These are phyloP conservation scores for Ophioninae sp. DNA, from an alignment of 2,888 invertebrate species.

Conservation along the genomic window DNA sequence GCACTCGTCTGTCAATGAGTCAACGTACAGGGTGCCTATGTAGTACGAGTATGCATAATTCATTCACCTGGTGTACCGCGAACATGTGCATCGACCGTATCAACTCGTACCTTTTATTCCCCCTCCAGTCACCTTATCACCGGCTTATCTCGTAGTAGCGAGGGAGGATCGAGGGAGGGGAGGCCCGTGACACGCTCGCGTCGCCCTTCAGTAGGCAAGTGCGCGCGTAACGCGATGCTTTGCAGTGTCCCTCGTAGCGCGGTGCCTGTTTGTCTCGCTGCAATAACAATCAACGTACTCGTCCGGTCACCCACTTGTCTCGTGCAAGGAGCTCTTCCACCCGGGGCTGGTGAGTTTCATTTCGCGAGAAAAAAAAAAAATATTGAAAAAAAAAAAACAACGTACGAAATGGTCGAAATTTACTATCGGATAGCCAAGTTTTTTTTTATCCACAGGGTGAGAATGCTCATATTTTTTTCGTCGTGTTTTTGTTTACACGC, in stretches of 20 bases:
- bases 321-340: slow-evolving; percentile 73
- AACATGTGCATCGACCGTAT: slow-evolving; percentile 58
- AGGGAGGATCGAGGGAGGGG: slow-evolving; percentile 53
- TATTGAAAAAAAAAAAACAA: not conserved
- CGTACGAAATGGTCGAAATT: too few species aligned
- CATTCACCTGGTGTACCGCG: slow-evolving; percentile 49
- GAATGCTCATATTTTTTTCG: too few species aligned
- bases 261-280: slow-evolving; percentile 69
- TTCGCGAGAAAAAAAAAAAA: not conserved
- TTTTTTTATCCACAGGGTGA: not conserved
- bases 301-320: slow-evolving; percentile 62
- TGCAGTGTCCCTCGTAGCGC: slow-evolving; percentile 72
- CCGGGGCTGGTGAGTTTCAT: slow-evolving; percentile 76
- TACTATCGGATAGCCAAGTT: not conserved
- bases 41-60: slow-evolving; percentile 51
- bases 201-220: slow-evolving; percentile 73
- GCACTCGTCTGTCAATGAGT: slow-evolving; percentile 8
- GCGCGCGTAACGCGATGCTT: slow-evolving; percentile 79
- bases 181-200: slow-evolving; percentile 62
- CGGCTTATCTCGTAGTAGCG: slow-evolving; percentile 46
- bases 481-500: not conserved
- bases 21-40: slow-evolving; percentile 10
- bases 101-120: slow-evolving; percentile 31
- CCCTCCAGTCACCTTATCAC: slow-evolving; percentile 44
- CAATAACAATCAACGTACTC: slow-evolving; percentile 57